Conservation (phyloP, 2,888 invertebrate genomes). For the Cryptosula pallasiana region DNA sequence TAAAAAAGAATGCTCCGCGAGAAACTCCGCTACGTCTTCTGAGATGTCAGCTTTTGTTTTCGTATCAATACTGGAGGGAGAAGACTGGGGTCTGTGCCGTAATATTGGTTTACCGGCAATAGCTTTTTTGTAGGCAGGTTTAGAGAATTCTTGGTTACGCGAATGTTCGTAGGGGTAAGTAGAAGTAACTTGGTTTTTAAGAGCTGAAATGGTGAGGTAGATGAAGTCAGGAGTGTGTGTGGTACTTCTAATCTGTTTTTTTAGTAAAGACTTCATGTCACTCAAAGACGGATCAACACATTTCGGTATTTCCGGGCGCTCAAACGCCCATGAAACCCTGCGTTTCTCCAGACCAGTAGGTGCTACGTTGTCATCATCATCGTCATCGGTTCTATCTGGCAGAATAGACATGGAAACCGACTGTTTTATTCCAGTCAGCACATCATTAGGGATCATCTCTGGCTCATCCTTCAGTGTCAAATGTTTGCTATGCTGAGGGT, state of each 20-base stretch:
- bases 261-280: conserved; percentile 46
- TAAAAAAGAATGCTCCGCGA: neutral
- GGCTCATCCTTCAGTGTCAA: conserved; percentile 20
- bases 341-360: conserved; percentile 33
- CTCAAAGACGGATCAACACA: conserved; percentile 39
- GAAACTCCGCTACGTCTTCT: neutral
- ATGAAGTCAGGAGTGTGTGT: conserved; percentile 49
- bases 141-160: conserved; percentile 32
- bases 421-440: neutral
- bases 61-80: conserved; percentile 47
- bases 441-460: neutral
- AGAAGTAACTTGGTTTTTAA: conserved; percentile 40
- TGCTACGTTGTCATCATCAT: conserved; percentile 29
- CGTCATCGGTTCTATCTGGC: neutral
- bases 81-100: conserved; percentile 41
- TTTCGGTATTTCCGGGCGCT: conserved; percentile 38
- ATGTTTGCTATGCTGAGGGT: neutral
- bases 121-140: conserved; percentile 17
- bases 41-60: conserved; percentile 35
- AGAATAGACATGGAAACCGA: conserved; percentile 2
- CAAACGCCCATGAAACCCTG: conserved; percentile 50
- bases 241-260: conserved; percentile 47
- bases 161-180: conserved; percentile 39
- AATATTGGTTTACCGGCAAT: conserved; percentile 21
- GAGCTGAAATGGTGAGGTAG: conserved; percentile 46